Conservation (phyloP, 2,888 invertebrate genomes). For the Odontocerum albicorne region DNA sequence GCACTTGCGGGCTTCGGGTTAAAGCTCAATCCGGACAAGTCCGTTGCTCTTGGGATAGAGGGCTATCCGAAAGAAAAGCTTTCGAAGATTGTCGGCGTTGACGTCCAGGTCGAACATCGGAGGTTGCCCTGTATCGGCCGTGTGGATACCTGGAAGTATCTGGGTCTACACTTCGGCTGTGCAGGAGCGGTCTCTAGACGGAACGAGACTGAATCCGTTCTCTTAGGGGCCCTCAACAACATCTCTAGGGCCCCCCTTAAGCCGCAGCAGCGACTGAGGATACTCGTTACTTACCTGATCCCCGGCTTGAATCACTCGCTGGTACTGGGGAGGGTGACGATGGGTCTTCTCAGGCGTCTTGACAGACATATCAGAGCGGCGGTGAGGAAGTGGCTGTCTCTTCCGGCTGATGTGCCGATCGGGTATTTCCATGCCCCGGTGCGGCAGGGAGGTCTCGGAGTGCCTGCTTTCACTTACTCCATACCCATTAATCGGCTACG, state of each 20-base stretch:
- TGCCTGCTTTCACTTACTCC: neutral
- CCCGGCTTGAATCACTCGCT: constrained; percentile 1
- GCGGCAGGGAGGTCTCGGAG: constrained; percentile 3
- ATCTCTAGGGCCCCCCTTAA: neutral
- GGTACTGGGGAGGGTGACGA: neutral
- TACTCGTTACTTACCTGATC: neutral
- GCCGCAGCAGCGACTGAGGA: constrained; percentile 4
- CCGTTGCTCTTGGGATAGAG: too few relatives aligned
- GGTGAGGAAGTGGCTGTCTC: neutral
- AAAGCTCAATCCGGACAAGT: too few relatives aligned
- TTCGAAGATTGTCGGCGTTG: too few relatives aligned
- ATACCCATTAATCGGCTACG: too few relatives aligned
- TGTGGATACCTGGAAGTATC: too few relatives aligned
- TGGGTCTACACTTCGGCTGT: too few relatives aligned
- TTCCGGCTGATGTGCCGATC: neutral
- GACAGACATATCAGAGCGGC: neutral
- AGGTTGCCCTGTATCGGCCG: too few relatives aligned
- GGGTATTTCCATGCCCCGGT: constrained; percentile 7
- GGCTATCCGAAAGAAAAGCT: too few relatives aligned
- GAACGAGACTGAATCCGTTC: too few relatives aligned
- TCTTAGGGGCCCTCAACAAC: neutral
- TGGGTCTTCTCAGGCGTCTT: neutral
- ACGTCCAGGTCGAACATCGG: too few relatives aligned
- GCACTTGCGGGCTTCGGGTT: too few relatives aligned
- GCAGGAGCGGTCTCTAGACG: too few relatives aligned